A percentile compares a stretch with the other conserved stretches of the same genome.
These are phyloP conservation scores for Setipinna tenuifilis DNA, from an alignment of 2,797 vertebrate genomes.

Conservation along the genomic window DNA sequence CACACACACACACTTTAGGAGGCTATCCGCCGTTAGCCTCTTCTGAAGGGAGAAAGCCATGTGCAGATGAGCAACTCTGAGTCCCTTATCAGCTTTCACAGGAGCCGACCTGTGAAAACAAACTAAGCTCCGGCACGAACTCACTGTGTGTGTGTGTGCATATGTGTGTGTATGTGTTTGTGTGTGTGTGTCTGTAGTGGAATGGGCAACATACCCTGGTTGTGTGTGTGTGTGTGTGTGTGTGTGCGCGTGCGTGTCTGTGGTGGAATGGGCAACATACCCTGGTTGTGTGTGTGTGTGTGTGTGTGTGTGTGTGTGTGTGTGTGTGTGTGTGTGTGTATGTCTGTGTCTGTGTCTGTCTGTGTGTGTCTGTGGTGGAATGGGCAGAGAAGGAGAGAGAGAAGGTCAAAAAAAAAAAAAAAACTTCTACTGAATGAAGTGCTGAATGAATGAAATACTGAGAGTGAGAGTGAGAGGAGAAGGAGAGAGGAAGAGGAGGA, in stretches of 20 bases:
- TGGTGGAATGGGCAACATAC: slow-evolving; percentile 33
- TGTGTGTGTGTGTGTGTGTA: not conserved
- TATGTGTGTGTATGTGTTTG: not conserved
- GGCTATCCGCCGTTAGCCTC: too few species aligned
- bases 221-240: slow-evolving; percentile 3
- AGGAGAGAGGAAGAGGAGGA: not conserved
- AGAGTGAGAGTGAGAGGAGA: not conserved
- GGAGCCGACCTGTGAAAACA: too few species aligned
- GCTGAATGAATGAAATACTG: slow-evolving; percentile 28
- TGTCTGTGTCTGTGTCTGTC: not conserved
- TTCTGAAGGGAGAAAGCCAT: not conserved
- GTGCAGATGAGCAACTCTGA: not conserved
- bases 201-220: too few species aligned
- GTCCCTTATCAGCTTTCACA: not conserved
- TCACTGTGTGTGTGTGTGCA: not conserved
- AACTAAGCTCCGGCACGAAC: too few species aligned
- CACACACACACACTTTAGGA: not conserved
- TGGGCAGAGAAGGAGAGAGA: slow-evolving; percentile 35
- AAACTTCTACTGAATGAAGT: not conserved
- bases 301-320: not conserved
- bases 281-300: slow-evolving; percentile 4
- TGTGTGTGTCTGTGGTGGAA: slow-evolving; percentile 20
- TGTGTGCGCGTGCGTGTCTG: not conserved
- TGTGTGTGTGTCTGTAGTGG: not conserved
- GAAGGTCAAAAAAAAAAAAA: too few species aligned